phyloP scores from a whole-genome alignment of 2,113 vertebrate genomes.

The Platycercus adscitus region DNA sequence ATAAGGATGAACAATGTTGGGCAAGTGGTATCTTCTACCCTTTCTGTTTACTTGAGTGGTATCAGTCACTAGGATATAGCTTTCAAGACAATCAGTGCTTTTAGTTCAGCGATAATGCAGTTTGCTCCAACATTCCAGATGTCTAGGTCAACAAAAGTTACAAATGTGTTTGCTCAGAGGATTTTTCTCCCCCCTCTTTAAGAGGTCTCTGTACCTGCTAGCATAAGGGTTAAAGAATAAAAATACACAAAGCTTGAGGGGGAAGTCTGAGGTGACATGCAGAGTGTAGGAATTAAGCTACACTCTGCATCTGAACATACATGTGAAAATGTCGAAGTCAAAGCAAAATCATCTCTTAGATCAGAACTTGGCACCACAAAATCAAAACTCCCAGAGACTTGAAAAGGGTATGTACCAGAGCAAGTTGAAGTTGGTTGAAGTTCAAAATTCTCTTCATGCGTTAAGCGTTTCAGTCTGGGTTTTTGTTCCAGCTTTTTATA shows the following conservation, averaged over 20 bases:
- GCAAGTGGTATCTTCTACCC: neutral
- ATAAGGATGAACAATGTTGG: slow-evolving; percentile 11
- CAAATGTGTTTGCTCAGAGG: neutral
- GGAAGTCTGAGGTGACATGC: neutral
- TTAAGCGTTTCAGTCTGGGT: neutral
- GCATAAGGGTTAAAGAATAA: neutral
- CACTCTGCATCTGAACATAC: neutral
- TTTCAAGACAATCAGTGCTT: neutral
- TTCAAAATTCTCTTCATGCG: neutral
- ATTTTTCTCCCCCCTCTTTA: neutral
- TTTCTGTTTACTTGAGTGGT: neutral
- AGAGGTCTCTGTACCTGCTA: neutral
- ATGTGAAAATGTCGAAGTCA: neutral
- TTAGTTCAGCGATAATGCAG: neutral
- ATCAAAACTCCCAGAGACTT: neutral
- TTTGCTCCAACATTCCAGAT: neutral
- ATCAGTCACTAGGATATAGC: neutral
- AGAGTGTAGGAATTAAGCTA: neutral
- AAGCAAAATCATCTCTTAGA: neutral
- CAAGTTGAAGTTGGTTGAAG: neutral
- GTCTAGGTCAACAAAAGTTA: neutral
- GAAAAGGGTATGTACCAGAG: neutral
- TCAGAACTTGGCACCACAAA: neutral
- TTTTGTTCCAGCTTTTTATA: neutral
- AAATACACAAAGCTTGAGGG: neutral